Percentiles rank a stretch among this genome's conserved stretches.
These are phyloP conservation scores for Glaucomys volans DNA, from an alignment of 2,113 vertebrate species.

Conservation along the genomic window DNA sequence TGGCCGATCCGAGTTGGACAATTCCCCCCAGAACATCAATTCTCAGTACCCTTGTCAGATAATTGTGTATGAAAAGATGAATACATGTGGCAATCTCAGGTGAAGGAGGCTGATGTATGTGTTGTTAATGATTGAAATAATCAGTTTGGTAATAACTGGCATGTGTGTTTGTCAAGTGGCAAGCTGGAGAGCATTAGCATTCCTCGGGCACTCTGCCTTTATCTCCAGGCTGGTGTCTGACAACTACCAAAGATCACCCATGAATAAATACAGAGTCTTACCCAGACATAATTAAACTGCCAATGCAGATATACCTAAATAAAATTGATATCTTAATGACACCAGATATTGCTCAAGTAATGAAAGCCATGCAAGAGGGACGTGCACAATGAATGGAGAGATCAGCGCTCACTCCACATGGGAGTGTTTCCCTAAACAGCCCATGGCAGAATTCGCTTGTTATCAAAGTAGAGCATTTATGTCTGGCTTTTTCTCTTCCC, in stretches of 20 bases:
- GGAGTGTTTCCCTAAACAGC: neutral
- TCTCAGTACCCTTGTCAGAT: conserved; percentile 84
- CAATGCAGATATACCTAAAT: conserved; percentile 88
- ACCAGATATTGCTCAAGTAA: conserved; percentile 82
- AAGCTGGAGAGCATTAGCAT: conserved; percentile 85
- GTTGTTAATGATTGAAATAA: conserved; percentile 89
- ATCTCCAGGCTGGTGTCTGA: conserved; percentile 85
- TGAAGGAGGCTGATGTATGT: conserved; percentile 87
- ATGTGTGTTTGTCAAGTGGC: conserved; percentile 83
- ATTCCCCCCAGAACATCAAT: conserved; percentile 81
- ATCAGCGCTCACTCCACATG: fast-evolving
- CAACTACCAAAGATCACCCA: conserved; percentile 79
- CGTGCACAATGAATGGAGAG: neutral
- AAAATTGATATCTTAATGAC: conserved; percentile 90
- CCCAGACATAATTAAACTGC: conserved; percentile 90
- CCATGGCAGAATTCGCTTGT: neutral
- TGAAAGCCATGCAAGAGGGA: conserved; percentile 72
- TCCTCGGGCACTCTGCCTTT: conserved; percentile 81
- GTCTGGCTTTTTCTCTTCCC: neutral
- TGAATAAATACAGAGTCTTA: conserved; percentile 86
- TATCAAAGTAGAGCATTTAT: neutral
- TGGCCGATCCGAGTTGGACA: conserved; percentile 63
- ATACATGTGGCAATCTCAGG: conserved; percentile 80
- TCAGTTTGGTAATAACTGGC: conserved; percentile 87
- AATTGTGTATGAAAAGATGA: conserved; percentile 89